Conservation (phyloP, 2,888 invertebrate species). For the Leucophora obtusa region DNA sequence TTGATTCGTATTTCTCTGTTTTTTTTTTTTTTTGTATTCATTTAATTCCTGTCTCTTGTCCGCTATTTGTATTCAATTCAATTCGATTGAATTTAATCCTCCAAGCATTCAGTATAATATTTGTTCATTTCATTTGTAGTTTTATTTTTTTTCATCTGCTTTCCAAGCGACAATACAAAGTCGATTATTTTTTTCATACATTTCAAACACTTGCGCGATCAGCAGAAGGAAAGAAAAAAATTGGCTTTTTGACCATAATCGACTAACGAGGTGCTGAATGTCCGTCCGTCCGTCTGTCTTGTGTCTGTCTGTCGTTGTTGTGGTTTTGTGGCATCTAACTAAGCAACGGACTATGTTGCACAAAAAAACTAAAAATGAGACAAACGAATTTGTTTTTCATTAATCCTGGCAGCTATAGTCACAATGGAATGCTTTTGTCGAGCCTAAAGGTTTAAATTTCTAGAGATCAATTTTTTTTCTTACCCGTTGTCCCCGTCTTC, state of each 20-base stretch:
- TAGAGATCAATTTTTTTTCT: conserved; percentile 48
- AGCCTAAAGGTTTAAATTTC: conserved; percentile 59
- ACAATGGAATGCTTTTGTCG: conserved; percentile 63
- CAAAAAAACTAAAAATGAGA: conserved; percentile 64
- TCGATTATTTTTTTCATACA: conserved; percentile 63
- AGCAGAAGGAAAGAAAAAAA: conserved; percentile 69
- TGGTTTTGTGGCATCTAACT: background rate
- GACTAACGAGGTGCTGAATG: conserved; percentile 75
- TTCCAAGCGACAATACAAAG: conserved; percentile 47
- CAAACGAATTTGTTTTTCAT: conserved; percentile 68
- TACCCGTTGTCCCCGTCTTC: conserved; percentile 17
- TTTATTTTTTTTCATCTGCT: background rate
- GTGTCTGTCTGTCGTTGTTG: conserved; percentile 32
- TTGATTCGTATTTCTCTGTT: conserved; percentile 15
- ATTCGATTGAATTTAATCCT: conserved; percentile 64
- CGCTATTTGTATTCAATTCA: conserved; percentile 64
- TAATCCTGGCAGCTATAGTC: conserved; percentile 71
- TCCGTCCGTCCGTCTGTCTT: conserved; percentile 43
- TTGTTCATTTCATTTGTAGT: conserved; percentile 45
- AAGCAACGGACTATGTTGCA: conserved; percentile 8
- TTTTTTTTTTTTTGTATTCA: conserved; percentile 35
- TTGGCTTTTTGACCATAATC: conserved; percentile 63
- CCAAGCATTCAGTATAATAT: conserved; percentile 55
- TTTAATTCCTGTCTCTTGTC: conserved; percentile 51
- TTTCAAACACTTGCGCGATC: conserved; percentile 64